These are phyloP conservation scores for Marasmarcha lunaedactyla DNA, from an alignment of 2,888 invertebrate genomes.

Conservation along the genomic window DNA sequence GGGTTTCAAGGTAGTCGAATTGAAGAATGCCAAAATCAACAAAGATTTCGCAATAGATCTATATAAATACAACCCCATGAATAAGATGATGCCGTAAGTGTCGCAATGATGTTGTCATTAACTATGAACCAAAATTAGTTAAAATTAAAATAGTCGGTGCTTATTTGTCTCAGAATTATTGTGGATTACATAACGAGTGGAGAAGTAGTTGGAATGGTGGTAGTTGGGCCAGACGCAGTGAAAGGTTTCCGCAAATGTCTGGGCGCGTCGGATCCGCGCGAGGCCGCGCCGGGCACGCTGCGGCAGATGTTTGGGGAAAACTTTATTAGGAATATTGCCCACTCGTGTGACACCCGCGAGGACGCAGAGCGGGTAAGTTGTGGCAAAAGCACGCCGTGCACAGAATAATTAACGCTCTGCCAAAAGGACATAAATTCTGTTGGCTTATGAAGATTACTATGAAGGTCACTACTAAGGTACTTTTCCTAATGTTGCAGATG, in stretches of 20 bases:
- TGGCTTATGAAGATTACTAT: no score
- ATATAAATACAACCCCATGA: conserved; percentile 29
- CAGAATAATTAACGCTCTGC: no score
- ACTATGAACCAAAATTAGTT: no score
- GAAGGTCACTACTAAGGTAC: no score
- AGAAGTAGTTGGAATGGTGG: conserved; percentile 79
- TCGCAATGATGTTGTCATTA: no score
- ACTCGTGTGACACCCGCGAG: conserved; percentile 74
- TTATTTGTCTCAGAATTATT: conserved; percentile 32
- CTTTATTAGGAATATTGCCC: conserved; percentile 74
- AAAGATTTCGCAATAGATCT: conserved; percentile 77
- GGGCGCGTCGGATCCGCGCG: conserved; percentile 73
- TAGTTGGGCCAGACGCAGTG: conserved; percentile 78
- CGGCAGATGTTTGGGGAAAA: conserved; percentile 77
- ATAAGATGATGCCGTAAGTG: not conserved
- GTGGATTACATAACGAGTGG: conserved; percentile 78
- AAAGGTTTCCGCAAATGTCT: conserved; percentile 73
- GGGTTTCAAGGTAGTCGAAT: conserved; percentile 75
- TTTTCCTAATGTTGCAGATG: not conserved
- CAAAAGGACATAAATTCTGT: no score
- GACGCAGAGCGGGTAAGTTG: conserved; percentile 58
- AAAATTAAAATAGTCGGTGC: no score
- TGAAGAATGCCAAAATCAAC: conserved; percentile 79
- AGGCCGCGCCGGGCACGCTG: conserved; percentile 73
- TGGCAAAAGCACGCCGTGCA: no score